Percentiles rank a stretch among this genome's conserved stretches.
phyloP scores from a whole-genome alignment of 2,797 vertebrate genomes.

The Sebastolobus altivelis region DNA sequence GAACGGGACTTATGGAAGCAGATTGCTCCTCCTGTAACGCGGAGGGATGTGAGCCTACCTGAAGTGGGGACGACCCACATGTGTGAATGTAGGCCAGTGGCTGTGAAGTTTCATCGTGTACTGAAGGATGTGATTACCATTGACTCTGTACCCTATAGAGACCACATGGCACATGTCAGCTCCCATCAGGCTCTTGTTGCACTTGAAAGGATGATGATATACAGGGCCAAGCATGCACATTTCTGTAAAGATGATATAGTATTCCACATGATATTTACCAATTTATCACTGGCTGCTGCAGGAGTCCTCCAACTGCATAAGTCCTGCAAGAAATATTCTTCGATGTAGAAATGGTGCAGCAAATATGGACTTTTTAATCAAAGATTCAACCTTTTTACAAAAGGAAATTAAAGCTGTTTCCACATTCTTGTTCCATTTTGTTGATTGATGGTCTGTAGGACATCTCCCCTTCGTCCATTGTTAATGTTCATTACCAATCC shows the following conservation, averaged over 20 bases:
- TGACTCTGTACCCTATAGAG: constrained; percentile 36
- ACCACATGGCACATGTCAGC: constrained; percentile 25
- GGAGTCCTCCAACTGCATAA: neutral
- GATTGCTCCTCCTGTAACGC: neutral
- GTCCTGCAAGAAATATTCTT: neutral
- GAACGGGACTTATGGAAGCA: constrained; percentile 19
- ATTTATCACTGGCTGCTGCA: neutral
- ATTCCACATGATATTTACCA: neutral
- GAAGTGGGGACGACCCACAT: constrained; percentile 51
- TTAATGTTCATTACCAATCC: neutral
- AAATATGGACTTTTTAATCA: neutral
- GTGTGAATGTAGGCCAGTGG: constrained; percentile 38
- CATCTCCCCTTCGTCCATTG: neutral
- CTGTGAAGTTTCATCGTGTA: constrained; percentile 11
- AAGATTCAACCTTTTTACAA: neutral
- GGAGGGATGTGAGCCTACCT: constrained; percentile 40
- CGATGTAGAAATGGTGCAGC: neutral
- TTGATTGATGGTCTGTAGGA: neutral
- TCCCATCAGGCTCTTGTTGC: constrained; percentile 27
- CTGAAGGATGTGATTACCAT: constrained; percentile 27
- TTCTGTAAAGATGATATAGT: constrained; percentile 13
- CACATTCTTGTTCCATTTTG: neutral
- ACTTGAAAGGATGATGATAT: constrained; percentile 4
- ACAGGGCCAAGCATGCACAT: neutral
- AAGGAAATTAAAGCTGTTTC: neutral